Base-by-base conservation (phyloP, 1,140 invertebrate species). In the Hyles vespertilio region DNA sequence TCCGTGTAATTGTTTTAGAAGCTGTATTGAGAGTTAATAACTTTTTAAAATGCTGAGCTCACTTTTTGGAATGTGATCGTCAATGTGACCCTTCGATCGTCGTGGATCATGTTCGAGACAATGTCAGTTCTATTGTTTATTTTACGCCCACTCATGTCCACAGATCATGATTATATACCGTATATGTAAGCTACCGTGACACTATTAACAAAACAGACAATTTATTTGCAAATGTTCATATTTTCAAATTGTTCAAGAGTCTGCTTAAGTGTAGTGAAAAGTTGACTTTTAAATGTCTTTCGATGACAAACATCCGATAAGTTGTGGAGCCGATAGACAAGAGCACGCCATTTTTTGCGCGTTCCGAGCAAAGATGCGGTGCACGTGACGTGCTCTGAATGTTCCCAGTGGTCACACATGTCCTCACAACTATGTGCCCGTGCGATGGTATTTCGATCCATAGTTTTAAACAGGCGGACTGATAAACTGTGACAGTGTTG, bases 361-460 rank as follows among this genome's bases (percentile, higher is more conserved):
- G 36, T n/a, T n/a, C 59, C 55, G 55, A 50, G 57, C 48, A 70
- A 81, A 82, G 75, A 84, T 83, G 80, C 55, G 61, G 50, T 60
- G 58, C 82, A 83, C 73, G 73, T 84, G 78, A 79, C 53, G 36
- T 76, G 72, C 82, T 86, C 79, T 80, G 84, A 87, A 84, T 51
- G 63, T 50, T 68, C 58, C 44, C 44, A 9, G 40, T 32, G 50
- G 50, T 51, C 36, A 54, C 56, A 63, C 56, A 58, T 47, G 59
- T 58, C 51, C 34, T 33, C 48, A 32, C 12, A 50, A 51, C n/a
- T 33, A 32, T 51, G 5, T 3, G 32, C 34, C 7, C 22, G 22
- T 51, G 4, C 36, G 36, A 40, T 40, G 22, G 22, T 50, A 50
- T 50, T 32, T 10, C 12, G 48, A 50, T 50, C 48, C 22, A 22